Conservation (phyloP, 2,888 invertebrate genomes). For the Carpatolechia fugitivella region DNA sequence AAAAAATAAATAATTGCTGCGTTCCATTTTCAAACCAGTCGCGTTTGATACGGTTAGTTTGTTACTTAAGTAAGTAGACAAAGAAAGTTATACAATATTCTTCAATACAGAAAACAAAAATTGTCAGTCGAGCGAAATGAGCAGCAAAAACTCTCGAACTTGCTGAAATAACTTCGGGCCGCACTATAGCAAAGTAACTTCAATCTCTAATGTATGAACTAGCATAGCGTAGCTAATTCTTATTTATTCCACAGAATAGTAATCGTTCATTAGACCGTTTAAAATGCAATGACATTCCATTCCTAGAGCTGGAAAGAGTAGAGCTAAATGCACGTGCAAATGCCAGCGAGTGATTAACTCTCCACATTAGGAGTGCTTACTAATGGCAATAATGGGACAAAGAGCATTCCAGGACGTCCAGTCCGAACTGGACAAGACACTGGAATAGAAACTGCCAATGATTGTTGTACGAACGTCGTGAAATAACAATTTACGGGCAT, state of each 20-base stretch:
- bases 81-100: too few species aligned
- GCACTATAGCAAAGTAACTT: too few species aligned
- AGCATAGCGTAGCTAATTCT: neutral
- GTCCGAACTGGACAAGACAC: neutral
- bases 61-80: too few species aligned
- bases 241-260: neutral
- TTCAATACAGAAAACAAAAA: too few species aligned
- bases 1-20: constrained; percentile 4
- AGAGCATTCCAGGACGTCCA: constrained; percentile 26
- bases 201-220: too few species aligned
- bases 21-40: constrained; percentile 9
- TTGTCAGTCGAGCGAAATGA: too few species aligned
- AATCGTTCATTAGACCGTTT: neutral
- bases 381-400: constrained; percentile 24
- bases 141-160: too few species aligned
- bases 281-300: constrained; percentile 6
- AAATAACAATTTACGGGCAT: too few species aligned
- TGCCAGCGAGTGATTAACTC: constrained; percentile 30
- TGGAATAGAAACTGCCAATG: neutral
- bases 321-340: constrained; percentile 31
- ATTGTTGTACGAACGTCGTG: neutral
- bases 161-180: too few species aligned
- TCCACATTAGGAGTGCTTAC: constrained; percentile 26
- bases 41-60: neutral
- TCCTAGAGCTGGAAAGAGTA: neutral